Percentiles rank a stretch among this genome's conserved stretches.
These are phyloP conservation scores for Drosophila repletoides DNA, from an alignment of 1,140 invertebrate species.

Conservation along the genomic window DNA sequence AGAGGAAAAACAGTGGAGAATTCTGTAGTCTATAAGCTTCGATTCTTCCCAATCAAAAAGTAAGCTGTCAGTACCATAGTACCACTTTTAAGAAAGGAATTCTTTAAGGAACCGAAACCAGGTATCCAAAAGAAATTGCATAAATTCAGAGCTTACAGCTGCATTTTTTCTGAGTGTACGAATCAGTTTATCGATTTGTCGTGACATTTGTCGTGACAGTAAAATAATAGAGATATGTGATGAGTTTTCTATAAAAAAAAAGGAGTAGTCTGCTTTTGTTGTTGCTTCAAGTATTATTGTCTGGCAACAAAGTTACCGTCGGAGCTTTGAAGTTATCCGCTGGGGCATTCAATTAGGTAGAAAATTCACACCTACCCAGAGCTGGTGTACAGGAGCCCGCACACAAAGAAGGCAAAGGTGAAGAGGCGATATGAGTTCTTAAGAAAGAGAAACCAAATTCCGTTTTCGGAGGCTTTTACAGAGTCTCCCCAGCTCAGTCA, in stretches of 20 bases:
- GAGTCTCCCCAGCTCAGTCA: neutral
- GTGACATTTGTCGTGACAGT: slow-evolving; percentile 13
- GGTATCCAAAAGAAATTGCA: no score
- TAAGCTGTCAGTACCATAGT: no score
- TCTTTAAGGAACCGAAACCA: no score
- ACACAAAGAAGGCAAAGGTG: no score
- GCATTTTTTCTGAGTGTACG: no score
- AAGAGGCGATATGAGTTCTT: slow-evolving; percentile 36
- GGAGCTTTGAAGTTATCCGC: slow-evolving; percentile 65
- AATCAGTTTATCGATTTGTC: neutral
- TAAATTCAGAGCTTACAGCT: no score
- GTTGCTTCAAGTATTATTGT: neutral
- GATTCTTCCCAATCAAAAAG: no score
- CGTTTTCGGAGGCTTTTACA: slow-evolving; percentile 8
- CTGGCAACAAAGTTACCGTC: slow-evolving; percentile 54
- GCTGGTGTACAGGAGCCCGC: slow-evolving; percentile 34
- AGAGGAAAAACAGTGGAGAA: no score
- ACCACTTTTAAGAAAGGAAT: no score
- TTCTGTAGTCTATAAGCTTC: no score
- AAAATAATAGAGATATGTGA: slow-evolving; percentile 47
- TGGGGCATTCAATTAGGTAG: slow-evolving; percentile 61
- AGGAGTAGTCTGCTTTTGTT: no score
- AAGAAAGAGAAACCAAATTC: slow-evolving; percentile 48
- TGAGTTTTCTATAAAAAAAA: slow-evolving; percentile 24
- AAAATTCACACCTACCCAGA: slow-evolving; percentile 43